phyloP scores from a whole-genome alignment of 2,113 vertebrate species.

The Carassius carassius region DNA sequence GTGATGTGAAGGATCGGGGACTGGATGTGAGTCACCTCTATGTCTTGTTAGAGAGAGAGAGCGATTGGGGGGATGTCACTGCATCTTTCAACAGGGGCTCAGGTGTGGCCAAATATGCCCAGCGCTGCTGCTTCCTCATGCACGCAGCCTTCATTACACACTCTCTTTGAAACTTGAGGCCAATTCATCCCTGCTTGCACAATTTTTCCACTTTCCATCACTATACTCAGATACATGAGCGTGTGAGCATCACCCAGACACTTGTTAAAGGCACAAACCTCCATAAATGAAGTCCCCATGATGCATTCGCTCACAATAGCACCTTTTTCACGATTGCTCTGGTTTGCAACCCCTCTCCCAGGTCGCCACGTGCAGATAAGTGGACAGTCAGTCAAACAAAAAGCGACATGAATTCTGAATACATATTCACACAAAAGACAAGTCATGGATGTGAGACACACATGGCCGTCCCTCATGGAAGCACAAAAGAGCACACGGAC shows the following conservation, averaged over 20 bases:
- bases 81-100: constrained; percentile 46
- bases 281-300: constrained; percentile 21
- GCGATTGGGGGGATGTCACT: constrained; percentile 16
- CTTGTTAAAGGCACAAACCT: constrained; percentile 5
- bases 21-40: constrained; percentile 44
- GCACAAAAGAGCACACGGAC: constrained; percentile 33
- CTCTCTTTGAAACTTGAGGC: constrained; percentile 37
- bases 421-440: constrained; percentile 48
- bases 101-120: constrained; percentile 40
- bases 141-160: constrained; percentile 14
- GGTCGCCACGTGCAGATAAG: constrained; percentile 49
- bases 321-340: constrained; percentile 37
- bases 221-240: not conserved
- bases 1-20: constrained; percentile 15
- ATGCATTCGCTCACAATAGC: constrained; percentile 33
- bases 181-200: constrained; percentile 6
- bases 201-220: not conserved
- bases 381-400: constrained; percentile 46
- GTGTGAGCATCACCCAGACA: not conserved
- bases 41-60: constrained; percentile 60
- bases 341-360: constrained; percentile 11
- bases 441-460: constrained; percentile 35
- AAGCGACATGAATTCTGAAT: constrained; percentile 39
- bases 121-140: constrained; percentile 20
- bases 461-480: constrained; percentile 26